Conservation (phyloP, 1,140 invertebrate genomes). For the Drosophila navojoa region DNA sequence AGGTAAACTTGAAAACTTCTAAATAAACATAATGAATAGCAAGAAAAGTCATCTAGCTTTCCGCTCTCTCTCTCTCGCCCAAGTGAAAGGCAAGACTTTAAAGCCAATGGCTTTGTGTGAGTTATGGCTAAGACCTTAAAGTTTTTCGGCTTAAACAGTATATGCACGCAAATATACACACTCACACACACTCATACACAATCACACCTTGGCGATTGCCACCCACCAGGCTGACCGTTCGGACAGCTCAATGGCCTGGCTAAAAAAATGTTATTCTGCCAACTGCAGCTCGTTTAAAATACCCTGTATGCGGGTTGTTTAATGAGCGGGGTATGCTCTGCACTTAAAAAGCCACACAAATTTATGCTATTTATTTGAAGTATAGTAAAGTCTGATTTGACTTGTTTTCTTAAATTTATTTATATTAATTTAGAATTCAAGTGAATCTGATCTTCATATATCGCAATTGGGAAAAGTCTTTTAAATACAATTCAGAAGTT, state of each 20-base stretch:
- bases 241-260: conserved; percentile 48
- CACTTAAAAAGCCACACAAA: no score
- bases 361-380: no score
- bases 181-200: not conserved
- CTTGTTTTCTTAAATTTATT: no score
- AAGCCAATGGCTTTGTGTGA: not conserved
- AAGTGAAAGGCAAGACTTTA: conserved; percentile 10
- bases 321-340: not conserved
- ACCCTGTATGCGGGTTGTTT: conserved; percentile 7
- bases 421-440: no score
- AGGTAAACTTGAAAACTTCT: conserved; percentile 26
- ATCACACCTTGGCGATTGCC: not conserved
- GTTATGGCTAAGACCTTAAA: conserved; percentile 9
- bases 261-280: conserved; percentile 50
- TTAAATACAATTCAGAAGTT: no score
- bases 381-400: no score
- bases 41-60: not conserved
- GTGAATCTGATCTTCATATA: no score
- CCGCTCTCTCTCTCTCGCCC: not conserved
- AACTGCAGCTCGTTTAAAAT: conserved; percentile 9
- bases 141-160: conserved; percentile 1
- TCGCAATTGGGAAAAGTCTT: no score
- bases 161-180: not conserved
- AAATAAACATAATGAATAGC: conserved; percentile 39
- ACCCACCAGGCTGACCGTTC: conserved; percentile 11